Evolutionary conservation across 2,113 vertebrate genomes (phyloP).

Genomic region (Odocoileus virginianus): DNA sequence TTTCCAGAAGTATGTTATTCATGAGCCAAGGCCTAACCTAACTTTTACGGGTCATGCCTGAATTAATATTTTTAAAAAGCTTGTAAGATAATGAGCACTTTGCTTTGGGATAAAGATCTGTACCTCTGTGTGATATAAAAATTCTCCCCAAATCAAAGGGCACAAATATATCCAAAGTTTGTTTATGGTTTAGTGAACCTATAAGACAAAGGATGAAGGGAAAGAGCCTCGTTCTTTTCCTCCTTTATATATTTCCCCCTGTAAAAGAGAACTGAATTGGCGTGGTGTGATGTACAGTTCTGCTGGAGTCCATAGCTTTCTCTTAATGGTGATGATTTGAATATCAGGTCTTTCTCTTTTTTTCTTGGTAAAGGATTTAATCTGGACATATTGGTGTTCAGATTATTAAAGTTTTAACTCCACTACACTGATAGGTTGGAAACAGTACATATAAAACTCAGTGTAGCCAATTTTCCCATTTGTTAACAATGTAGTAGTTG

Average conservation of each 20-base stretch:
- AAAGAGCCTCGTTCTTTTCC: not conserved
- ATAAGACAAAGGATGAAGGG: not conserved
- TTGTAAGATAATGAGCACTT: not conserved
- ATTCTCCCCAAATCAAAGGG: not conserved
- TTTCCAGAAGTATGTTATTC: slow-evolving; percentile 42
- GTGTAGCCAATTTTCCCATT: slow-evolving; percentile 32
- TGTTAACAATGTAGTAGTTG: slow-evolving; percentile 29
- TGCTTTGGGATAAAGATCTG: not conserved
- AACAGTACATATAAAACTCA: not conserved
- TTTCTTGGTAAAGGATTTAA: not conserved
- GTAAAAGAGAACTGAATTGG: not conserved
- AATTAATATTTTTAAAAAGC: not conserved
- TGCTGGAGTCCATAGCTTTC: not conserved
- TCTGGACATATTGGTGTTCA: not conserved
- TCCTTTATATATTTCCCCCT: not conserved
- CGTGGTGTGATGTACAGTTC: not conserved
- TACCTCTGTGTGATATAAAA: not conserved
- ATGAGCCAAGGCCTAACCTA: not conserved
- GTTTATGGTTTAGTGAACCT: not conserved
- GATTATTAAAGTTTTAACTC: slow-evolving; percentile 35
- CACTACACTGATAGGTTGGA: not conserved
- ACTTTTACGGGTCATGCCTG: not conserved
- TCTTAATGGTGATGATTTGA: not conserved
- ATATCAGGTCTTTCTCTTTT: not conserved
- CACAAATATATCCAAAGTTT: not conserved